Evolutionary conservation across 2,888 invertebrate species (phyloP).

Genomic region (Octonoba sinensis): DNA sequence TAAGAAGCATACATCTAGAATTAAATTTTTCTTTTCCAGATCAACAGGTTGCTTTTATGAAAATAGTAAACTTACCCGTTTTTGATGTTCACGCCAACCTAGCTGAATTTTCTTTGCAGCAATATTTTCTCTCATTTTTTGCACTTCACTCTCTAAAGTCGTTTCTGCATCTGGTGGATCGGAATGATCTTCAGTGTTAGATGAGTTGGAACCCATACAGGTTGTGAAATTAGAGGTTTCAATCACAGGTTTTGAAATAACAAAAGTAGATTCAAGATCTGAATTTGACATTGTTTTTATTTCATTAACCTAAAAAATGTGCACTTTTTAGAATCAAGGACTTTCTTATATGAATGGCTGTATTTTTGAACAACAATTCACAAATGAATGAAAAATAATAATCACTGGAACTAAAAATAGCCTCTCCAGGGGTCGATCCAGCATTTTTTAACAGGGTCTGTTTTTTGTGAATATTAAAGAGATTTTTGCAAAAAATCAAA

Average conservation of each 20-base stretch:
- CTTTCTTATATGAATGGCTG: too few species aligned
- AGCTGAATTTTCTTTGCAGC: slow-evolving; percentile 60
- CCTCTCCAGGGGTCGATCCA: too few species aligned
- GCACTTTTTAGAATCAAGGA: not conserved
- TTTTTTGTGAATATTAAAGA: too few species aligned
- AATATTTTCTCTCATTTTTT: slow-evolving; percentile 50
- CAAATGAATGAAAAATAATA: too few species aligned
- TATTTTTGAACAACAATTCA: too few species aligned
- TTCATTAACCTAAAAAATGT: not conserved
- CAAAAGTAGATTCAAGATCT: slow-evolving; percentile 15
- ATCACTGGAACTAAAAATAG: too few species aligned
- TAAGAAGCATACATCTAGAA: too few species aligned
- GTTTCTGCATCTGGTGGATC: not conserved
- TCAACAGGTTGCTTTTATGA: too few species aligned
- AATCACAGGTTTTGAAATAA: slow-evolving; percentile 5
- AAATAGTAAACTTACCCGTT: slow-evolving; percentile 19
- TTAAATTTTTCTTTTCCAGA: too few species aligned
- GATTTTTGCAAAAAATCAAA: too few species aligned
- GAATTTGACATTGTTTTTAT: not conserved
- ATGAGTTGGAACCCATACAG: not conserved
- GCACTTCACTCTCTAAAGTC: slow-evolving; percentile 15
- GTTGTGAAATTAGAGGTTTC: not conserved
- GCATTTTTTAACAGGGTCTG: too few species aligned
- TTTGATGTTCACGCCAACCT: slow-evolving; percentile 54
- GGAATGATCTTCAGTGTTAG: not conserved